Evolutionary conservation across 1,140 invertebrate species (phyloP).

Genomic region (Drosophila mayri): DNA sequence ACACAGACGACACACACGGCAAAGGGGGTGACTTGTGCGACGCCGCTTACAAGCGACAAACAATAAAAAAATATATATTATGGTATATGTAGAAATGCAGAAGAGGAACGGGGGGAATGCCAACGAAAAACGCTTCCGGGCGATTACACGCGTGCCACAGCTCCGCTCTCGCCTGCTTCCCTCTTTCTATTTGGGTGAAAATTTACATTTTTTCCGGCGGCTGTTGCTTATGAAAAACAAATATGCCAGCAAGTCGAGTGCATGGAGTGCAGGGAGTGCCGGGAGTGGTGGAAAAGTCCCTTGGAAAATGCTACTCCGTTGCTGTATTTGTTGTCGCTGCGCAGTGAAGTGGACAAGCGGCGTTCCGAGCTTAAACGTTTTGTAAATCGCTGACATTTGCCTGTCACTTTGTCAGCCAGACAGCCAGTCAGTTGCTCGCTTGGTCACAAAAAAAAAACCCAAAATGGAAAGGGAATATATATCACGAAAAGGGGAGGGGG

Average conservation of each 20-base stretch:
- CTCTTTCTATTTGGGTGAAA: slow-evolving; percentile 72
- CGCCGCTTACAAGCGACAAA: slow-evolving; percentile 35
- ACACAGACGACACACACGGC: neutral
- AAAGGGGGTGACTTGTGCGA: slow-evolving; percentile 40
- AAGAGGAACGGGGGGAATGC: slow-evolving; percentile 27
- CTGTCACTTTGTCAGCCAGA: slow-evolving; percentile 71
- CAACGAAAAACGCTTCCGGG: slow-evolving; percentile 69
- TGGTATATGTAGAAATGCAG: neutral
- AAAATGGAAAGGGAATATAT: neutral
- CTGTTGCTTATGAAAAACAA: slow-evolving; percentile 71
- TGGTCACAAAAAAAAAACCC: slow-evolving; percentile 8
- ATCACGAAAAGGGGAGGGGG: slow-evolving; percentile 21
- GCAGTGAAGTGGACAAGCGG: slow-evolving; percentile 77
- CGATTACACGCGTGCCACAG: slow-evolving; percentile 76
- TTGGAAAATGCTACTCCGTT: slow-evolving; percentile 19
- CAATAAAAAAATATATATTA: slow-evolving; percentile 24
- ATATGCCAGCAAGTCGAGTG: slow-evolving; percentile 40
- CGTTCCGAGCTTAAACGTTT: slow-evolving; percentile 71
- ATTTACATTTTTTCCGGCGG: slow-evolving; percentile 75
- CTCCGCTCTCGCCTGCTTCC: neutral
- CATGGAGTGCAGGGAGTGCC: slow-evolving; percentile 16
- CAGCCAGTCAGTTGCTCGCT: slow-evolving; percentile 33
- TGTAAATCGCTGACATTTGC: slow-evolving; percentile 78
- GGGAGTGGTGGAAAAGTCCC: slow-evolving; percentile 15
- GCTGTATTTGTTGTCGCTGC: slow-evolving; percentile 58